These are phyloP conservation scores for Teleogryllus occipitalis DNA, from an alignment of 1,140 invertebrate genomes.

Conservation along the genomic window DNA sequence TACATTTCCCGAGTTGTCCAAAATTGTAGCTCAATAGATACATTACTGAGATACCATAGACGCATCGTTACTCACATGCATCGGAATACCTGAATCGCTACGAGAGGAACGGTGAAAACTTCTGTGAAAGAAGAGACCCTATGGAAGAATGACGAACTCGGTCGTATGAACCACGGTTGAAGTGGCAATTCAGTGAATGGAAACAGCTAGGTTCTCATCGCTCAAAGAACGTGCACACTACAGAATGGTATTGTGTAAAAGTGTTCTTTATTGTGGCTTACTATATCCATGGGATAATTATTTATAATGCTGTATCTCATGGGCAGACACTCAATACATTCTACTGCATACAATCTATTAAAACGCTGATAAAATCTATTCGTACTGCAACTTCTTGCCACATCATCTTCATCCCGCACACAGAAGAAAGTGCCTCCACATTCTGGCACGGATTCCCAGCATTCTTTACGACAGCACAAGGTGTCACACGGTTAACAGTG, in stretches of 20 bases:
- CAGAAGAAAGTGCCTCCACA: no score
- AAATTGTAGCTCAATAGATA: no score
- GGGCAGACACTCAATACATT: background rate
- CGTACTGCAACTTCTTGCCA: constrained; percentile 8
- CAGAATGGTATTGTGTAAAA: background rate
- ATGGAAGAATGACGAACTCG: constrained; percentile 1
- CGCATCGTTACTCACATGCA: background rate
- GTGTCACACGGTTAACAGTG: no score
- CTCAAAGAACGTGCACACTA: background rate
- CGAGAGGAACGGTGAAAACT: background rate
- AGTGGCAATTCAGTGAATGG: background rate
- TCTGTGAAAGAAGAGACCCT: background rate
- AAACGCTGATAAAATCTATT: no score
- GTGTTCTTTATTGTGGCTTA: constrained; percentile 10
- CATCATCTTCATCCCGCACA: background rate
- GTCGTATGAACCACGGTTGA: constrained; percentile 12
- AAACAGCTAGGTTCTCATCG: constrained; percentile 7
- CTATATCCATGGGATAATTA: background rate
- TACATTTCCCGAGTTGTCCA: no score
- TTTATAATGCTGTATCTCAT: constrained; percentile 1
- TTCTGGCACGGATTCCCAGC: no score
- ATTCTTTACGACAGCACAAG: no score
- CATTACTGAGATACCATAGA: background rate
- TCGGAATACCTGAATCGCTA: background rate
- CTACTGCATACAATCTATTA: no score